Percentiles rank a stretch among this genome's conserved stretches.
Evolutionary conservation across 2,888 invertebrate species (phyloP).

Genomic region (Lydus trimaculatus): DNA sequence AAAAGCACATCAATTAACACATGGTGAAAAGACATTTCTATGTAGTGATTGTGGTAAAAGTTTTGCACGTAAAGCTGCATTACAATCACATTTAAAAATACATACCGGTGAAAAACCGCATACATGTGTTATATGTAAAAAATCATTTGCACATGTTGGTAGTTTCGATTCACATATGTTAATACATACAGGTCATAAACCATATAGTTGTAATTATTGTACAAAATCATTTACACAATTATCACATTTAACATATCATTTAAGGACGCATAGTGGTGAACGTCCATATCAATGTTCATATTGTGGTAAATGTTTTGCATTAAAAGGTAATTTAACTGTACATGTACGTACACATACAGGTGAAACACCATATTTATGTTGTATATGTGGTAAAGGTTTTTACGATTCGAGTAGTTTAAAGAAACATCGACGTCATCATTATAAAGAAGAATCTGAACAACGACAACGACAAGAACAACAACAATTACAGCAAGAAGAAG

Average conservation of each 20-base stretch:
- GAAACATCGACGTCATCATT: conserved; percentile 36
- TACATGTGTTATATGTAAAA: conserved; percentile 48
- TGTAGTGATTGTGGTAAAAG: conserved; percentile 44
- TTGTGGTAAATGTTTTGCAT: conserved; percentile 53
- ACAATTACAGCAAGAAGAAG: neutral
- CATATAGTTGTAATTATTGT: conserved; percentile 58
- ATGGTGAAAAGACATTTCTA: conserved; percentile 41
- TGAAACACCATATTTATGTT: conserved; percentile 59
- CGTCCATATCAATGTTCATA: conserved; percentile 41
- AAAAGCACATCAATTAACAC: conserved; percentile 35
- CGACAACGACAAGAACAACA: neutral
- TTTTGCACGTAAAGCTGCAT: conserved; percentile 41
- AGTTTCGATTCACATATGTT: conserved; percentile 49
- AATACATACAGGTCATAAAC: conserved; percentile 51
- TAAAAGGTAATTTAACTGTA: conserved; percentile 58
- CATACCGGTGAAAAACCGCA: conserved; percentile 53
- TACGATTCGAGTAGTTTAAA: conserved; percentile 38
- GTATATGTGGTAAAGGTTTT: conserved; percentile 56
- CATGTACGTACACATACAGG: conserved; percentile 59
- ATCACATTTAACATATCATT: conserved; percentile 49
- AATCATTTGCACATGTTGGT: conserved; percentile 49
- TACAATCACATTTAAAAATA: conserved; percentile 43
- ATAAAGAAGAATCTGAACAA: conserved; percentile 14
- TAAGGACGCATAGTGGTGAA: conserved; percentile 50
- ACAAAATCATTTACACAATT: conserved; percentile 50